Evolutionary conservation across 2,113 vertebrate species (phyloP).

Genomic region (Anas platyrhynchos): DNA sequence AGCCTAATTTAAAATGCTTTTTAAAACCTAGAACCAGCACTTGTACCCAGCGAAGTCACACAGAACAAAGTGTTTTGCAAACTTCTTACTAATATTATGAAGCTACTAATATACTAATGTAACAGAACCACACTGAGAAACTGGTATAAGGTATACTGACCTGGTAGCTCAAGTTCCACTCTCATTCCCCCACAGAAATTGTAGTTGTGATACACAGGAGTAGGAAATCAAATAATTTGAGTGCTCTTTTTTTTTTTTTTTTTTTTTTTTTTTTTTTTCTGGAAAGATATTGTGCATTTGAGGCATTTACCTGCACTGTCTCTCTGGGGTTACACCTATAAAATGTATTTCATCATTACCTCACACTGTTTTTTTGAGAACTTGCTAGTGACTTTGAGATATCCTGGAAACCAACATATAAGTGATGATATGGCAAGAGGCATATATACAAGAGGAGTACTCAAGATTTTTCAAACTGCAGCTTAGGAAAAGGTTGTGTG

Average conservation of each 20-base stretch:
- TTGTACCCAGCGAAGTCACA: neutral
- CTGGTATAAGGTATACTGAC: neutral
- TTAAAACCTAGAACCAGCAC: neutral
- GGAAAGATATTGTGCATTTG: neutral
- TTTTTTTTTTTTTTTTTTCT: neutral
- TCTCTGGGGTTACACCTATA: neutral
- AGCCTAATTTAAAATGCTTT: neutral
- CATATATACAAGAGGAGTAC: neutral
- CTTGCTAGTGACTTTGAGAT: neutral
- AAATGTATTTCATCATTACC: neutral
- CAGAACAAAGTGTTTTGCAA: neutral
- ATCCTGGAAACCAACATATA: neutral
- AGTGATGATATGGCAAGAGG: too few relatives aligned
- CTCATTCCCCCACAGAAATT: neutral
- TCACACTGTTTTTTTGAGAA: neutral
- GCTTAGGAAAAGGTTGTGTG: neutral
- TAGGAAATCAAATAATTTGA: neutral
- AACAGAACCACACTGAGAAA: neutral
- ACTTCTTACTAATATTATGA: neutral
- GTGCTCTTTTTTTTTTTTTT: neutral
- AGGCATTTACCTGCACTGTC: neutral
- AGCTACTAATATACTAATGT: neutral
- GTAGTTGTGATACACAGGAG: neutral
- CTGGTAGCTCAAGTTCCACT: neutral
- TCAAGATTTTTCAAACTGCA: neutral